Evolutionary conservation across 2,888 invertebrate genomes (phyloP).

Genomic region (Clitarchus hookeri): DNA sequence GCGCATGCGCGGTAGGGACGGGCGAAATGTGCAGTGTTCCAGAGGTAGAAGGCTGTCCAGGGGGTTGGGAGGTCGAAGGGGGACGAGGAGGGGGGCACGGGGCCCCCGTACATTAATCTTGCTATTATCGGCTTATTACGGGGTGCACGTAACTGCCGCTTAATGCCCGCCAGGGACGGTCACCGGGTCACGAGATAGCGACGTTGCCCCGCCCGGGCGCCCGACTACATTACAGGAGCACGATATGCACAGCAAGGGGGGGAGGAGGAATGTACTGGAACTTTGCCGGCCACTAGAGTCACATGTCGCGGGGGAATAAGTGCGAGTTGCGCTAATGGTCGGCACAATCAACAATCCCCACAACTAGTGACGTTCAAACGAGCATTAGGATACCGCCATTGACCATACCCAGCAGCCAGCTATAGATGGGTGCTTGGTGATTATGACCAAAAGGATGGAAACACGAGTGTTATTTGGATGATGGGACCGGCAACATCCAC

Average conservation of each 20-base stretch:
- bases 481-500: no score
- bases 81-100: conserved; percentile 17
- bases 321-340: not conserved
- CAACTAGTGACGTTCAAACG: no score
- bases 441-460: no score
- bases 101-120: conserved; percentile 31
- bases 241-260: not conserved
- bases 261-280: not conserved
- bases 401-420: no score
- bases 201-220: not conserved
- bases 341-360: not conserved
- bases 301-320: not conserved
- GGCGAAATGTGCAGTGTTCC: not conserved
- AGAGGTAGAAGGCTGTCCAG: not conserved
- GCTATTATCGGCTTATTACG: conserved; percentile 36
- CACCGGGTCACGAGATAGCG: not conserved
- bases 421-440: no score
- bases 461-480: no score
- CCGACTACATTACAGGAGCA: not conserved
- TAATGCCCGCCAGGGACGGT: conserved; percentile 29
- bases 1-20: not conserved
- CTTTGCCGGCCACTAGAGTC: not conserved
- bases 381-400: no score
- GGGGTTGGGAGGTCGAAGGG: not conserved
- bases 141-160: conserved; percentile 29